phyloP scores from a whole-genome alignment of 1,140 invertebrate species.

The Hyles vespertilio region DNA sequence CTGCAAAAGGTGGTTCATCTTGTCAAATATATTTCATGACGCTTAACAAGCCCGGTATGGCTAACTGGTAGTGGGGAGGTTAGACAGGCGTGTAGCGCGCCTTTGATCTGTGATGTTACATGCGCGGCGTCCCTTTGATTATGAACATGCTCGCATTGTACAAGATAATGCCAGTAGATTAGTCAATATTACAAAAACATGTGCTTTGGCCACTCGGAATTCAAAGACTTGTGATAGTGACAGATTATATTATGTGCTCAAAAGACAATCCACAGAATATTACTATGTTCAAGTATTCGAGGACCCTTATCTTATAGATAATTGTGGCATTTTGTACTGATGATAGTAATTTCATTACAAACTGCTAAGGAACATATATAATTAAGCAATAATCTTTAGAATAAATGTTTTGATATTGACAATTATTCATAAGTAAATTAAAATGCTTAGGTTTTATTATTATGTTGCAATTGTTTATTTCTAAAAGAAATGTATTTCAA shows the following conservation, averaged over 20 bases:
- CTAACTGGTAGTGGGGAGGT: constrained; percentile 90
- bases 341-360: constrained; percentile 66
- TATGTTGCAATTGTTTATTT: constrained; percentile 70
- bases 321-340: constrained; percentile 71
- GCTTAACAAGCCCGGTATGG: constrained; percentile 98
- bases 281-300: constrained; percentile 52
- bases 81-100: constrained; percentile 23
- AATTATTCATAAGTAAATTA: constrained; percentile 69
- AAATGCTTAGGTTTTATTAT: constrained; percentile 66
- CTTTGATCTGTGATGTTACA: constrained; percentile 41
- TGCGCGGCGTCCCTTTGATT: constrained; percentile 18
- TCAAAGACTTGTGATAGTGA: constrained; percentile 68
- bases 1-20: constrained; percentile 97
- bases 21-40: constrained; percentile 99
- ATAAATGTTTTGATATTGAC: constrained; percentile 75
- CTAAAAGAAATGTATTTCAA: constrained; percentile 67
- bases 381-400: constrained; percentile 74
- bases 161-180: constrained; percentile 41
- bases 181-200: constrained; percentile 45
- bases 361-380: constrained; percentile 64
- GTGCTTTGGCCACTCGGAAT: constrained; percentile 54
- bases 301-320: constrained; percentile 51
- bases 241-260: constrained; percentile 63
- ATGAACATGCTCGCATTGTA: constrained; percentile 30
- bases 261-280: constrained; percentile 70